phyloP scores from a whole-genome alignment of 2,113 vertebrate genomes.

The Gopherus flavomarginatus region DNA sequence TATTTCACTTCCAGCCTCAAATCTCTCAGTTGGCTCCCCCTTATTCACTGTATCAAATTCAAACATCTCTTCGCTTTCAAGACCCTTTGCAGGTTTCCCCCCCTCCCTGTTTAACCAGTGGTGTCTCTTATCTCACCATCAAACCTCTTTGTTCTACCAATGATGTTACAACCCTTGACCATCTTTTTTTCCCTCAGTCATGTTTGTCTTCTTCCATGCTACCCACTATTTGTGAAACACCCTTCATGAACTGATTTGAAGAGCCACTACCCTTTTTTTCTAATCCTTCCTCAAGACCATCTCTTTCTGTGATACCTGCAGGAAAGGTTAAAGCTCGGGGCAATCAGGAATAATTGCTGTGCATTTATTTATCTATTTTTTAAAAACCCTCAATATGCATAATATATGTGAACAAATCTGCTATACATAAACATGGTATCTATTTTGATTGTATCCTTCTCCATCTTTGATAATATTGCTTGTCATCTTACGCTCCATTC shows the following conservation, averaged over 20 bases:
- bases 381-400: background rate
- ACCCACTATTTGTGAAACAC: background rate
- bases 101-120: background rate
- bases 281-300: background rate
- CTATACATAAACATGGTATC: background rate
- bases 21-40: background rate
- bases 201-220: background rate
- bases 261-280: background rate
- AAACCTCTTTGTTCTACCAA: background rate
- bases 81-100: background rate
- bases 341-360: background rate
- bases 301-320: background rate
- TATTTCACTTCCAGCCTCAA: background rate
- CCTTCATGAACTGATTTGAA: background rate
- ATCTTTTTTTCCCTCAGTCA: background rate
- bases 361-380: background rate
- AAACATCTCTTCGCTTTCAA: background rate
- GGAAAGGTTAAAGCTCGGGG: background rate
- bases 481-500: background rate
- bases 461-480: background rate
- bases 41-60: background rate
- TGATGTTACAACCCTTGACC: background rate
- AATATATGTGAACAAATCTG: no score
- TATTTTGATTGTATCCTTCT: background rate
- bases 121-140: background rate